Conservation (phyloP, 64 coral and sea anemone genomes). For the Cladopsammia gracilis region DNA sequence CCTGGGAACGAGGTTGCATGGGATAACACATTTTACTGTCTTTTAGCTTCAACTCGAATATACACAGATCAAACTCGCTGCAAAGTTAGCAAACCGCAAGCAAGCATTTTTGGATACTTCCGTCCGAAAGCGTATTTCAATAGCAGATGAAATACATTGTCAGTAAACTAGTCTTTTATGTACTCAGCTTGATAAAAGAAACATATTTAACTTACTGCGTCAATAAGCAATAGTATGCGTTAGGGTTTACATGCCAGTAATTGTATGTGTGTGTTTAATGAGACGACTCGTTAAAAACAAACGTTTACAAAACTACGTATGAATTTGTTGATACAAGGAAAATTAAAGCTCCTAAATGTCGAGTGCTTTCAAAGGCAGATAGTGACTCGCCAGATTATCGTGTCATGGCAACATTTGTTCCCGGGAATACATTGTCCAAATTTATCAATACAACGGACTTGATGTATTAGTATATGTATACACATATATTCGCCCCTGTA, state of each 20-base stretch:
- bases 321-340: not conserved
- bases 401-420: too few species aligned
- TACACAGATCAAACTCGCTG: not conserved
- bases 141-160: conserved; percentile 3
- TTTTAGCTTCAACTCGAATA: conserved; percentile 22
- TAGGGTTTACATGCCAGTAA: too few species aligned
- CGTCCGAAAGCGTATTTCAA: not conserved
- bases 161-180: not conserved
- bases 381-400: too few species aligned
- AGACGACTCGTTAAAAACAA: not conserved
- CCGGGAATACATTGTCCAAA: too few species aligned
- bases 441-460: too few species aligned
- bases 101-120: not conserved
- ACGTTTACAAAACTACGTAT: not conserved
- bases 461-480: too few species aligned
- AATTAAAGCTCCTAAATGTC: not conserved
- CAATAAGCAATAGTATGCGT: too few species aligned
- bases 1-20: too few species aligned
- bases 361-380: too few species aligned
- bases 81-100: not conserved
- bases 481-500: too few species aligned
- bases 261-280: not conserved
- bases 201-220: too few species aligned
- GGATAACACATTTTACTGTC: not conserved
- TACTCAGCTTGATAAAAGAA: too few species aligned